Evolutionary conservation across 2,113 vertebrate species (phyloP), one percentile per base, ranked within the genome.

Genomic region (Catharus fuscescens): DNA sequence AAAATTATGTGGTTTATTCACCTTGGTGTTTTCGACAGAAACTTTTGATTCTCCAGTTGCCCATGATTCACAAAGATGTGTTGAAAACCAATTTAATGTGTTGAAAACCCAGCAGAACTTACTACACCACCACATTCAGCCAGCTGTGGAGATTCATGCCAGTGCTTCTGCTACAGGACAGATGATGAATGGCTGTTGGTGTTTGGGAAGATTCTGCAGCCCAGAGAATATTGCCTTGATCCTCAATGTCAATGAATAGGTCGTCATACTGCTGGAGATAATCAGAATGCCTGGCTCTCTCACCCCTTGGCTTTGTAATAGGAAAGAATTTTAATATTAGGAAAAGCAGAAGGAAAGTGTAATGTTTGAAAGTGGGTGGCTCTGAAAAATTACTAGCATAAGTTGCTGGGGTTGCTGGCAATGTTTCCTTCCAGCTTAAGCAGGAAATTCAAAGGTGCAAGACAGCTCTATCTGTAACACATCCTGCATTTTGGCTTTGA

Each of bases 131-230:
- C 45, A 77, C 64, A 80, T 69, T 79, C 76, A 92, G 47, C 52
- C 83, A 90, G 64, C 69, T 88, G 83, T 70, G 74, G 85, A 86
- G 57, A 78, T 93, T 91, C 92, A 89, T 90, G 65, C 60, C 54
- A 71, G 60, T 40, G 60, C 32, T 84, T 81, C 77, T 86, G 77
- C 45, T 72, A 74, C 73, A 74, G 76, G 93, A 97, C 88, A 88
- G 88, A 93, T 97, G 92, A 93, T 73, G 36, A 97, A 70, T 78
- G 54, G 59, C 71, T 96, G 59, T n/a, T 28, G 21, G 70, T 76
- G 29, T 69, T 61, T 78, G 70, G 72, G 86, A 93, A 52, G 78
- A 67, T 86, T 89, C 85, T 90, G 42, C 73, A 78, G 71, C 65
- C 77, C 54, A 62, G 34, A 72, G 45, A 76, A 56, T 71, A 91